A percentile compares a stretch with the other conserved stretches of the same genome.
Conservation (phyloP, 2,113 vertebrate species). For the Rhynchomys soricoides region DNA sequence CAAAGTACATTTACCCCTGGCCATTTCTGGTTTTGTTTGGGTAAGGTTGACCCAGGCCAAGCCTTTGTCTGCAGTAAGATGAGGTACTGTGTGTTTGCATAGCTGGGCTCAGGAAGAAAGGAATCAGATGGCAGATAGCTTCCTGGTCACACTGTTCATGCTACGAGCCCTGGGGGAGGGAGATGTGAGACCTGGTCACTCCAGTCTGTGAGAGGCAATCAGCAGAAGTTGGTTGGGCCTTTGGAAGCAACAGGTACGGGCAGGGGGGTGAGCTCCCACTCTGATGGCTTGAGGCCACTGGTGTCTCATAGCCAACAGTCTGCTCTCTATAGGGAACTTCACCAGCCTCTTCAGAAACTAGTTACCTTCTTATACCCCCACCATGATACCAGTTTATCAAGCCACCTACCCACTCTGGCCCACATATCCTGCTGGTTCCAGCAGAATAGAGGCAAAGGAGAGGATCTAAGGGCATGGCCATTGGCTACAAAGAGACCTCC, state of each 20-base stretch:
- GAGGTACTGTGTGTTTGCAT: not conserved
- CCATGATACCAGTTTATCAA: not conserved
- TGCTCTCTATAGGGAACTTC: not conserved
- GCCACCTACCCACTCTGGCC: not conserved
- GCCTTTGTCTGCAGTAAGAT: rapidly evolving
- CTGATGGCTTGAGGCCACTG: not conserved
- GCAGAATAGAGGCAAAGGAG: not conserved
- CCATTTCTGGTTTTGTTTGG: not conserved
- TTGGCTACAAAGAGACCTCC: not conserved
- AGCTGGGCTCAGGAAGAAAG: not conserved
- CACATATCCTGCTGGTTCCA: not conserved
- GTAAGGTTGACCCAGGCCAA: not conserved
- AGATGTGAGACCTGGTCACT: not conserved
- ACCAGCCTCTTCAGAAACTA: not conserved
- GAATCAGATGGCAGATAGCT: rapidly evolving
- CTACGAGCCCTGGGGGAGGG: not conserved
- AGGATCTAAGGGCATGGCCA: not conserved
- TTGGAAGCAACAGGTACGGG: not conserved
- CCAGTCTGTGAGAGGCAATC: not conserved
- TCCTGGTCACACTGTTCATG: not conserved
- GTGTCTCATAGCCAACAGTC: not conserved
- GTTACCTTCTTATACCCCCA: not conserved
- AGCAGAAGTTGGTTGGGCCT: not conserved
- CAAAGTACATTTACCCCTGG: not conserved
- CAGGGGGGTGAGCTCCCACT: not conserved